phyloP scores from a whole-genome alignment of 2,888 invertebrate genomes.

The Dasypolia templi region DNA sequence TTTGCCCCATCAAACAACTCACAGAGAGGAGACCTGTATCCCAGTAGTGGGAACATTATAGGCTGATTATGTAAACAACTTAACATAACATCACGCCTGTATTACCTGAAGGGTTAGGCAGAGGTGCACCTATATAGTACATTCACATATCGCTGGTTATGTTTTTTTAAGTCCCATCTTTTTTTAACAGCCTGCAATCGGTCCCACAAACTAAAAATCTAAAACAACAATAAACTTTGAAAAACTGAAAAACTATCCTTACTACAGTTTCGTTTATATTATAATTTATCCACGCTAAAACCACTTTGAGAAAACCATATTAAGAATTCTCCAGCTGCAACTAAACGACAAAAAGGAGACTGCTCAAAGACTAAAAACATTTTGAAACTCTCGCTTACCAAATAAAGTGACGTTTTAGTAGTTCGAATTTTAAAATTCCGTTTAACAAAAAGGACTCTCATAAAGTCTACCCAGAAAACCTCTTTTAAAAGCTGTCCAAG shows the following conservation, averaged over 20 bases:
- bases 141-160: no score
- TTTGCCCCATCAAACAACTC: not conserved
- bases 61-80: no score
- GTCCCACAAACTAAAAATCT: not conserved
- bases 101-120: no score
- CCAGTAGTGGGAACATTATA: no score
- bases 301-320: not conserved
- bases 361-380: not conserved
- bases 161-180: no score
- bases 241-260: not conserved
- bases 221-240: no score
- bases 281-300: not conserved
- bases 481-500: constrained; percentile 48
- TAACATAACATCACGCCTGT: not conserved
- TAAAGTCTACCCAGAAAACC: constrained; percentile 45
- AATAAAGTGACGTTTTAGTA: not conserved
- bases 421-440: constrained; percentile 39
- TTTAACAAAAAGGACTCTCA: constrained; percentile 33
- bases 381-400: not conserved
- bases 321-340: accelerated
- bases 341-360: not conserved
- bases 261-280: not conserved
- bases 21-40: no score
- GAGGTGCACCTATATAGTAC: no score
- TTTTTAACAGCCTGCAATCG: no score